Conservation (phyloP, 2,113 vertebrate genomes). For the Platichthys stellatus region DNA sequence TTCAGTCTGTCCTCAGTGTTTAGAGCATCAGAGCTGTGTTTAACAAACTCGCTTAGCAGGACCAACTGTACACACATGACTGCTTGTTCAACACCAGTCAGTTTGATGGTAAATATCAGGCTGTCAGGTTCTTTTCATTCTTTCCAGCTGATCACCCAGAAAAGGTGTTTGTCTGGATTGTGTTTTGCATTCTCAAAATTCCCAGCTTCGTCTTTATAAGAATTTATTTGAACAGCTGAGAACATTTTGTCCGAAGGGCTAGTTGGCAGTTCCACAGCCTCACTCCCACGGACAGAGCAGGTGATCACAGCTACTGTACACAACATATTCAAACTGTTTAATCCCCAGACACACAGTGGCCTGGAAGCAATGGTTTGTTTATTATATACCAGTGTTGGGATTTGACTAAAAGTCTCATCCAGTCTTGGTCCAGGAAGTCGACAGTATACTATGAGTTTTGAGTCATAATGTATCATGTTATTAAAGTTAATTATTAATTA, state of each 20-base stretch:
- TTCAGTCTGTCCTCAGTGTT: not conserved
- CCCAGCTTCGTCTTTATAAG: not conserved
- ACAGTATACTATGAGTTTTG: too few species aligned
- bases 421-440: too few species aligned
- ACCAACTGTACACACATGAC: slow-evolving; percentile 16
- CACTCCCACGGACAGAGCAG: too few species aligned
- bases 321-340: not conserved
- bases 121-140: not conserved
- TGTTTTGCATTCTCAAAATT: not conserved
- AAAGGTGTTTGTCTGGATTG: not conserved
- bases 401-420: too few species aligned
- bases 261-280: not conserved
- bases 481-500: too few species aligned
- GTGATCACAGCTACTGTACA: not conserved
- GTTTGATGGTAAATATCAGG: not conserved
- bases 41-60: slow-evolving; percentile 42
- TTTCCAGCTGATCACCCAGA: not conserved
- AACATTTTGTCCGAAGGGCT: not conserved
- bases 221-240: not conserved
- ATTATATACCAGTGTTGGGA: too few species aligned
- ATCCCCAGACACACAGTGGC: not conserved
- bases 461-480: too few species aligned
- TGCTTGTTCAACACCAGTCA: slow-evolving; percentile 2
- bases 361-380: too few species aligned
- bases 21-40: not conserved